Conservation (phyloP, 2,113 vertebrate genomes). For the Benitochromis conjunctus region DNA sequence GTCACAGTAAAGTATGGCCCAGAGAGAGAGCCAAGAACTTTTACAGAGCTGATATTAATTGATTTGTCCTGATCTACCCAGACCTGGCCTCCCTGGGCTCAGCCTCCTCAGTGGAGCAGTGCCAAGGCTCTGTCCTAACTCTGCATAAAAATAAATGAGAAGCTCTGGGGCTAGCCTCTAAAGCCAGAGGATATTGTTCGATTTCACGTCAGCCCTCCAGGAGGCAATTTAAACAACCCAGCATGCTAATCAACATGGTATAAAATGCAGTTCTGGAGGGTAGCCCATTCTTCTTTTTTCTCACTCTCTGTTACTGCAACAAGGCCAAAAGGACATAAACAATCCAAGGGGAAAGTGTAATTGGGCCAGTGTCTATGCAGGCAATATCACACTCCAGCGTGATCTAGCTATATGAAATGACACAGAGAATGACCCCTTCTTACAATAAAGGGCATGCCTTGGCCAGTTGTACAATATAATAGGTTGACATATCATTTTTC, state of each 20-base stretch:
- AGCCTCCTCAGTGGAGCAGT: conserved; percentile 43
- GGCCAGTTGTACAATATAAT: background rate
- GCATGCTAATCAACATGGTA: conserved; percentile 70
- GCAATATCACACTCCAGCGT: conserved; percentile 28
- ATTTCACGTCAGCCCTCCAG: conserved; percentile 68
- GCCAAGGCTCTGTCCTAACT: conserved; percentile 59
- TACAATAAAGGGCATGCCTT: background rate
- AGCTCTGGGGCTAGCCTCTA: conserved; percentile 60
- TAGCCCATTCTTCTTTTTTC: conserved; percentile 25
- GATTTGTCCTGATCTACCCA: conserved; percentile 64
- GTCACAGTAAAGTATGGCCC: conserved; percentile 41
- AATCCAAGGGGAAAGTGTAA: conserved; percentile 20
- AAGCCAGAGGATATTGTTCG: conserved; percentile 73
- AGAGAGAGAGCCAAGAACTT: conserved; percentile 51
- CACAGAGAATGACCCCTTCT: background rate
- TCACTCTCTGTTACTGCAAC: conserved; percentile 10
- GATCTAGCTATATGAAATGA: conserved; percentile 10
- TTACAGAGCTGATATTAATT: conserved; percentile 69
- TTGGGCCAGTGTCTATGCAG: conserved; percentile 7
- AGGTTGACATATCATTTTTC: background rate
- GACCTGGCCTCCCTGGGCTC: conserved; percentile 47
- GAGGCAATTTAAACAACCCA: conserved; percentile 74
- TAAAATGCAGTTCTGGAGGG: conserved; percentile 54
- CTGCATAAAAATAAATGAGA: conserved; percentile 76
- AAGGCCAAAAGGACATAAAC: conserved; percentile 35